A percentile compares a stretch with the other conserved stretches of the same genome.
These are phyloP conservation scores for Anarhynchus alexandrinus DNA, from an alignment of 2,113 vertebrate genomes.

Conservation along the genomic window DNA sequence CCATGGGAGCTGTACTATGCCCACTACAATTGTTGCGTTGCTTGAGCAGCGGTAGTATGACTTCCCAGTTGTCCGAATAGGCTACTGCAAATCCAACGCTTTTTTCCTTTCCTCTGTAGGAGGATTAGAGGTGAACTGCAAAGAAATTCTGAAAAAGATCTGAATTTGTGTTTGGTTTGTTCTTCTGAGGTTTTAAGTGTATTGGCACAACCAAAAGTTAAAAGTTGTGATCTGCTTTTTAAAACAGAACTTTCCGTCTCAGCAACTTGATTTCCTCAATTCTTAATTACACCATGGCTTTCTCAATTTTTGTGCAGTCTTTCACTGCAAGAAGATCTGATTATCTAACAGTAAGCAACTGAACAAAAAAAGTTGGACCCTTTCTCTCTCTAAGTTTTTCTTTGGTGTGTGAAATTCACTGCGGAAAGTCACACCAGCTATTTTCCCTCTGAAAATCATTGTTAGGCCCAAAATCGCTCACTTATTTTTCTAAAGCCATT, in stretches of 20 bases:
- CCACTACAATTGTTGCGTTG: background rate
- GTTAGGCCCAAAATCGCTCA: background rate
- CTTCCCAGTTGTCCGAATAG: background rate
- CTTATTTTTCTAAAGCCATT: background rate
- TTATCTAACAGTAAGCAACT: background rate
- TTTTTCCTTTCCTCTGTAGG: background rate
- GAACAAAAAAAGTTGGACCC: background rate
- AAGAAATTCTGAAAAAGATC: background rate
- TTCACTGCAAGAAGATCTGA: background rate
- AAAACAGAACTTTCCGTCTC: background rate
- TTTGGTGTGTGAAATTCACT: background rate
- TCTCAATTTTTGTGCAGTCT: background rate
- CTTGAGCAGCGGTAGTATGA: background rate
- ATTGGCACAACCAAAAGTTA: background rate
- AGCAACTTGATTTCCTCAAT: background rate
- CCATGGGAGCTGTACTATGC: background rate
- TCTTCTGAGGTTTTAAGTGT: background rate
- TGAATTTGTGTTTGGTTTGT: background rate
- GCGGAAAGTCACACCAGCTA: background rate
- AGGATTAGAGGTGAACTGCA: background rate
- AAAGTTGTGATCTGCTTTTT: background rate
- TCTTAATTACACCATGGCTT: background rate
- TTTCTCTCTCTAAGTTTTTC: background rate
- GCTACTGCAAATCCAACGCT: background rate
- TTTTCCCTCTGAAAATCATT: background rate